Conservation (phyloP, 2,797 vertebrate genomes). For the Onychomys leucogaster region DNA sequence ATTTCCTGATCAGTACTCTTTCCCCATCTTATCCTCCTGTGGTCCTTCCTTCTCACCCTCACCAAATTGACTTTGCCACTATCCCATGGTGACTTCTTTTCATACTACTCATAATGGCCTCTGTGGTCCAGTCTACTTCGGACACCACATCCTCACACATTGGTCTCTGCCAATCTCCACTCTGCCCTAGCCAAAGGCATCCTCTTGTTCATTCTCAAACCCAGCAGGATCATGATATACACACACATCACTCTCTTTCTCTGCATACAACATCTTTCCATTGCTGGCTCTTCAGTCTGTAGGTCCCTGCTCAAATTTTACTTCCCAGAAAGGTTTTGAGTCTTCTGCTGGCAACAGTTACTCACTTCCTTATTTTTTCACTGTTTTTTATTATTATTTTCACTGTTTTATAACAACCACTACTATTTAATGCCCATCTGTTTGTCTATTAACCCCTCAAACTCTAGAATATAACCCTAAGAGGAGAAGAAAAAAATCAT, state of each 20-base stretch:
- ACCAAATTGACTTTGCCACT: neutral
- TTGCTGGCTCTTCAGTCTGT: neutral
- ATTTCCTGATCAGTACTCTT: neutral
- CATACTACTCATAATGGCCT: neutral
- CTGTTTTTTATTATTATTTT: neutral
- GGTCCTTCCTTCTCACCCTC: neutral
- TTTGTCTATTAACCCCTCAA: neutral
- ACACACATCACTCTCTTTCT: neutral
- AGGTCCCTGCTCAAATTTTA: neutral
- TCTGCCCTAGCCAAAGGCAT: neutral
- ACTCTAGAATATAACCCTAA: neutral
- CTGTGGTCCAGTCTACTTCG: neutral
- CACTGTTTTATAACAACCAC: neutral
- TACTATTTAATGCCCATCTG: neutral
- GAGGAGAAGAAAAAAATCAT: neutral
- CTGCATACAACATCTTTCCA: neutral
- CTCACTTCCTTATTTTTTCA: neutral
- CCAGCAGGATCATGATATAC: accelerated
- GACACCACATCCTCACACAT: neutral
- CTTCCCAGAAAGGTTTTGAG: neutral
- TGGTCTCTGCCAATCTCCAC: neutral
- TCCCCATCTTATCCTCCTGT: neutral
- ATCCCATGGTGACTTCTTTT: neutral
- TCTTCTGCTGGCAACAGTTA: neutral
- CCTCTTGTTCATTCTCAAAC: neutral